Evolutionary conservation across 2,888 invertebrate genomes (phyloP), one percentile per base, ranked within the genome.

Genomic region (Blera fallax): DNA sequence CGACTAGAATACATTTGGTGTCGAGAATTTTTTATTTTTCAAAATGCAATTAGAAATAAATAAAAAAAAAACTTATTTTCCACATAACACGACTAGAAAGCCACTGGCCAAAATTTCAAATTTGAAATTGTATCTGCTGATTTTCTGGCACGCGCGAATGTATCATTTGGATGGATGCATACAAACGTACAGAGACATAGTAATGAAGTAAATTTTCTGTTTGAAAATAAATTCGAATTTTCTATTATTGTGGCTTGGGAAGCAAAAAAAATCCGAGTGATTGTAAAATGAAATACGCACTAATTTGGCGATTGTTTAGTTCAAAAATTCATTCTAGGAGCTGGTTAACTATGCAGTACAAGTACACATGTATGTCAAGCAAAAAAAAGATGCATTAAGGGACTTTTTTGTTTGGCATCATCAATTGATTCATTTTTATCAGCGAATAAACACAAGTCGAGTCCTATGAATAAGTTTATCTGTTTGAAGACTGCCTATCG

Each of bases 1-100:
- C 54, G 70, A 87, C 83, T 52, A 87, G 76, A 82, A 80, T 87
- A 84, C 87, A 87, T 88, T 76, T 84, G 40, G 58, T 67, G 50
- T 65, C 52, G 48, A 52, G 48, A 87, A 70, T 87, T 69, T 77
- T 64, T 45, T 69, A 2, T 54, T 40, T 11, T 10, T 67, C 11
- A 4, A 56, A 37, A 56, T 74, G 29, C 14, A 40, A 67, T 48
- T 56, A 40, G 34, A 34, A 40, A 56, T 14, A 34, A 58, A 21
- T 27, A 16, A 43, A 4, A 11, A 32, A 69, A 54, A 24, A 14
- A 50, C 32, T n/a, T 27, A 48, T 50, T 76, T 56, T 65, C 50
- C 27, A 52, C 34, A 40, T 43, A 56, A 16, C 37, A 14, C 40
- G 27, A 40, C 27, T 56, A 43, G 80, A n/a, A n/a, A 54, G 43